Base-by-base conservation (phyloP, 2,888 invertebrate species). In the Augiades crinisus region DNA sequence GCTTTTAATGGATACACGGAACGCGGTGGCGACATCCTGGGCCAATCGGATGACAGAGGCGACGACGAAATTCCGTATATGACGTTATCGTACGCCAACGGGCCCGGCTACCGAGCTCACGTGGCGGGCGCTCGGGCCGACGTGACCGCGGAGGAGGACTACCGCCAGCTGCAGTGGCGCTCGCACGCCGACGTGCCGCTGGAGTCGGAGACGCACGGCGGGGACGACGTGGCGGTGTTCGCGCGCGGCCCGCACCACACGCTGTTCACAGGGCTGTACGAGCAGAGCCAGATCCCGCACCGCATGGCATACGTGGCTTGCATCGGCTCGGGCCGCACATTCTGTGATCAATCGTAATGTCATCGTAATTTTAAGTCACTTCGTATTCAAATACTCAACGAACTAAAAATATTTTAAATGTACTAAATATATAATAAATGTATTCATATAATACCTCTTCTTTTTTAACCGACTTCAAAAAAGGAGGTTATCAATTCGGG, bases 151-250 rank as follows among this genome's bases (percentile, higher is more conserved):
- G 64, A 64, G 10, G 13, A 21, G 1, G 40, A 58, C 36, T 59
- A 55, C 36, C 41, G 62, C 54, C 12, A 37, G 0, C 2, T 54
- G 10, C 45, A 55, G 2, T 82, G 81, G 81, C 57, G 50, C 1
- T 41, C 73, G 2, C 82, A 81, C 60, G 82, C 91, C 0, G 88
- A 92, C 0, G 87, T 90, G 1, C 94, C 93, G 0, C 72, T 92
- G 37, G 62, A 61, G 0, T 81, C 84, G 37, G 94, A 94, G 70
- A 94, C 94, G 6, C 95, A 95, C 75, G 94, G 94, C 2, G 94
- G 94, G 0, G 95, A 96, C 61, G 96, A 96, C 85, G 95, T 96
- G 16, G 91, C 91, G 0, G 92, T 96, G 37, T 95, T 92, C 78
- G 92, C 93, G 60, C 76, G 78, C 36, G 96, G 93, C 43, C 95